Percentiles rank a stretch among this genome's conserved stretches.
phyloP scores from a whole-genome alignment of 2,113 vertebrate species.

The Trematomus loennbergii region DNA sequence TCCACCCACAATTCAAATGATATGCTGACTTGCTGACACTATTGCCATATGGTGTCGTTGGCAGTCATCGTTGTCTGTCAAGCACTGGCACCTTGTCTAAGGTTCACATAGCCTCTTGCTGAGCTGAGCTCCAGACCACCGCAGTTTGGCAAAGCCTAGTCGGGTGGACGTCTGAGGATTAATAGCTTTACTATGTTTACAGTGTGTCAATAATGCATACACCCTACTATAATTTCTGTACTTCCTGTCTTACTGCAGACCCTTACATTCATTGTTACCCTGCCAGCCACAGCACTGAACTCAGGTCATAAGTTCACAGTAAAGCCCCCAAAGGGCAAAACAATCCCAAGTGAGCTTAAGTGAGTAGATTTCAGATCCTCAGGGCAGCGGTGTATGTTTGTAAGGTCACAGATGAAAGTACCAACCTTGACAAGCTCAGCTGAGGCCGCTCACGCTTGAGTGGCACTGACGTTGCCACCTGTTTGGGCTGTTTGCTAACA shows the following conservation, averaged over 20 bases:
- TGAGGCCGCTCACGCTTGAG: constrained; percentile 57
- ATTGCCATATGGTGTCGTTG: too few species aligned
- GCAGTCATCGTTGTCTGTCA: background rate
- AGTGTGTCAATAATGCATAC: too few species aligned
- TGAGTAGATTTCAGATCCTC: constrained; percentile 6
- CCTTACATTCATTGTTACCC: too few species aligned
- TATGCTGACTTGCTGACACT: too few species aligned
- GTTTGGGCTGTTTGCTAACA: constrained; percentile 70
- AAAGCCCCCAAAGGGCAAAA: too few species aligned
- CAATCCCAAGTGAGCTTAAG: background rate
- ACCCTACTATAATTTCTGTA: too few species aligned
- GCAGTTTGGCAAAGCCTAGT: background rate
- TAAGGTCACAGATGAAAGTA: constrained; percentile 56
- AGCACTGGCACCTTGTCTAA: background rate
- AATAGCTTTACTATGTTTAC: too few species aligned
- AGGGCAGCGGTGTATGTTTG: constrained; percentile 32
- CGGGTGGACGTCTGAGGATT: too few species aligned
- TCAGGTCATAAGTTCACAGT: background rate
- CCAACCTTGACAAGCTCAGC: constrained; percentile 55
- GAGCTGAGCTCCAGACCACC: background rate
- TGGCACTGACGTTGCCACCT: constrained; percentile 66
- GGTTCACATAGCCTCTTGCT: background rate
- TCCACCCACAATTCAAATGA: background rate
- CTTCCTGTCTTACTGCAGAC: too few species aligned
- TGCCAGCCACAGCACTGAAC: background rate